phyloP scores from a whole-genome alignment of 2,113 vertebrate species.

The Castor canadensis region DNA sequence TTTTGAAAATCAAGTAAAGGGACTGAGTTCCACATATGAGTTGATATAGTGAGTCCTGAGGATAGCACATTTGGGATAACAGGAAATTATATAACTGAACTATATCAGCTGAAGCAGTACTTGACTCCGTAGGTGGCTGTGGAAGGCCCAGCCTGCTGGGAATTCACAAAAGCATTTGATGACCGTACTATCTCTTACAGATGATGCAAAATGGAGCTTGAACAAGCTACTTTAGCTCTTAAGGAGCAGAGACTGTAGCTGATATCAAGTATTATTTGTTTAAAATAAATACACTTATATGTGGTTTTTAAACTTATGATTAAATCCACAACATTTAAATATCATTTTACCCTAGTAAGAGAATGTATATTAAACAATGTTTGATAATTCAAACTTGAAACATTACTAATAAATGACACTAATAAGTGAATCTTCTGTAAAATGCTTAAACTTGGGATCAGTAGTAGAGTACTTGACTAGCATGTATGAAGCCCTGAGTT shows the following conservation, averaged over 20 bases:
- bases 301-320: neutral
- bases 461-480: neutral
- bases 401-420: neutral
- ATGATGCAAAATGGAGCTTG: neutral
- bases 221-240: neutral
- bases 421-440: neutral
- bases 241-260: neutral
- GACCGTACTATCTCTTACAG: neutral
- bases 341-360: neutral
- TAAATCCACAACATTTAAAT: neutral
- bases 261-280: neutral
- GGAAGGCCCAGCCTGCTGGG: neutral
- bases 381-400: constrained; percentile 22
- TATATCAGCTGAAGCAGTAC: neutral
- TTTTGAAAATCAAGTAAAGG: neutral
- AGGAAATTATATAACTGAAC: neutral
- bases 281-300: neutral
- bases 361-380: neutral
- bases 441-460: neutral
- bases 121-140: neutral
- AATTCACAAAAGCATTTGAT: neutral
- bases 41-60: neutral
- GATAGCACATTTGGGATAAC: neutral
- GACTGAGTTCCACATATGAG: neutral
- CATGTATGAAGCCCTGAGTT: neutral